These are phyloP conservation scores for Julus scandinavius DNA, from an alignment of 2,888 invertebrate genomes.

Conservation along the genomic window DNA sequence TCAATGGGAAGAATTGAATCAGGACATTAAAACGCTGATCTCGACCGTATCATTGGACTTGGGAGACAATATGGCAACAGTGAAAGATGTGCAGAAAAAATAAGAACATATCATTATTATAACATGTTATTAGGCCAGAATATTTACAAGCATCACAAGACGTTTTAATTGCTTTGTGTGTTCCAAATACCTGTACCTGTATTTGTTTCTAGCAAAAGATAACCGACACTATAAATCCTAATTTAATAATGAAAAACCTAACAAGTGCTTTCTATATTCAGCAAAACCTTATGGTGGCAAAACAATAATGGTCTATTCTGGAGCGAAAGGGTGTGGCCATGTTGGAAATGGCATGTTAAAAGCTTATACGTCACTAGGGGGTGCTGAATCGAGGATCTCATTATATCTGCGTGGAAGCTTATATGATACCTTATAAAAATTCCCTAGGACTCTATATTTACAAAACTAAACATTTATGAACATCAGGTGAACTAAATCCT, in stretches of 20 bases:
- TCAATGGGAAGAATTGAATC: neutral
- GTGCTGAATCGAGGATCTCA: too few relatives aligned
- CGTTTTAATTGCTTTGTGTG: neutral
- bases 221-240: neutral
- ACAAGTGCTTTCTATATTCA: neutral
- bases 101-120: neutral
- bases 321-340: too few relatives aligned
- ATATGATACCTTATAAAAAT: too few relatives aligned
- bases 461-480: too few relatives aligned
- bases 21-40: neutral
- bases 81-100: neutral
- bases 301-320: neutral
- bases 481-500: too few relatives aligned
- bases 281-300: too few relatives aligned
- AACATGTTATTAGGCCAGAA: neutral
- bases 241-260: neutral
- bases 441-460: too few relatives aligned
- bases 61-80: neutral
- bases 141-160: neutral
- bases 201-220: constrained; percentile 13
- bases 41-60: neutral
- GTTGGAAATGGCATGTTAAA: too few relatives aligned
- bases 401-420: too few relatives aligned
- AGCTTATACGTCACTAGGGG: too few relatives aligned
- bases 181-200: neutral